Evolutionary conservation across 1,140 invertebrate genomes (phyloP).

Genomic region (Tigriopus japonicus): DNA sequence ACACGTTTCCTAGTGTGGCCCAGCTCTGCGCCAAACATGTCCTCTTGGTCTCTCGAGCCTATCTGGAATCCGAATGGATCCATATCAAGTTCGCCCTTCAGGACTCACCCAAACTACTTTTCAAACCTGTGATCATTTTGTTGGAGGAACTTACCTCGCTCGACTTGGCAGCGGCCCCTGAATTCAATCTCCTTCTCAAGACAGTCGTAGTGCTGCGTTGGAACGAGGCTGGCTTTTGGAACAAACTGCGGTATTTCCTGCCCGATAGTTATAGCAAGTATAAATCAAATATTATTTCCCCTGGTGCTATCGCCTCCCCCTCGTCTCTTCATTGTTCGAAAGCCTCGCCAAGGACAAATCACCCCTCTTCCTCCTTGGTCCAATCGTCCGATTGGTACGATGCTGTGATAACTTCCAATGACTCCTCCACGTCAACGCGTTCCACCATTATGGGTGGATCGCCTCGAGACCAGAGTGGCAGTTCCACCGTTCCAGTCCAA

Average conservation of each 20-base stretch:
- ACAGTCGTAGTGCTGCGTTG: constrained; percentile 71
- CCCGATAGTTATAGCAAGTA: constrained; percentile 38
- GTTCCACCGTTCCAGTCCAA: background rate
- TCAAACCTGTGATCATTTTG: constrained; percentile 56
- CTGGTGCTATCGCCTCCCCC: background rate
- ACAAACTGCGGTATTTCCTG: constrained; percentile 75
- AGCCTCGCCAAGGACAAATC: no score
- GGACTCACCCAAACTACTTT: constrained; percentile 57
- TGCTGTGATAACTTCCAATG: constrained; percentile 1
- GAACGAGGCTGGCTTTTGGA: constrained; percentile 84
- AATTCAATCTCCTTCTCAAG: constrained; percentile 50
- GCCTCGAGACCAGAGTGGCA: background rate
- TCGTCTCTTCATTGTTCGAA: no score
- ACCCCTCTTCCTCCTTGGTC: background rate
- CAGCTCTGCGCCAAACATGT: constrained; percentile 74
- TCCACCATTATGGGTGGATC: constrained; percentile 6
- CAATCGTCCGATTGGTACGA: background rate
- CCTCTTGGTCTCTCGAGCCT: constrained; percentile 73
- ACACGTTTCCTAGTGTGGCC: constrained; percentile 72
- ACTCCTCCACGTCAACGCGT: constrained; percentile 5
- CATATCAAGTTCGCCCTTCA: constrained; percentile 82
- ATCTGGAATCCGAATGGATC: constrained; percentile 84
- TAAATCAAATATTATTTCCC: background rate
- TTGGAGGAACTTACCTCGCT: constrained; percentile 60
- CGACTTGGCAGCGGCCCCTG: constrained; percentile 70